Conservation (phyloP, 2,113 vertebrate species). For the Engystomops pustulosus region DNA sequence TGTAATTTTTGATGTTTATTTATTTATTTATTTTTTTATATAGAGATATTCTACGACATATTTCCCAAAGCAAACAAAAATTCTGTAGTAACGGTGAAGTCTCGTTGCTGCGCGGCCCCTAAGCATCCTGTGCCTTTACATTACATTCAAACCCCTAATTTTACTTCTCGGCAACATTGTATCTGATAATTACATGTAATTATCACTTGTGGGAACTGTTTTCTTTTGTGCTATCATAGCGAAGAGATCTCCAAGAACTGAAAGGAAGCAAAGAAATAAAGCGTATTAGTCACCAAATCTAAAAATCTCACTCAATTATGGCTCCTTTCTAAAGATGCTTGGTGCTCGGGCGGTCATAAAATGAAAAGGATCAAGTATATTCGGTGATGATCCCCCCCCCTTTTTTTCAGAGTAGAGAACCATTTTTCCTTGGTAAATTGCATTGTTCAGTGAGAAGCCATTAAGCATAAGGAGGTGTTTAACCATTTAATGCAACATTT, state of each 20-base stretch:
- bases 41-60: neutral
- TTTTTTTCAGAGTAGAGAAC: neutral
- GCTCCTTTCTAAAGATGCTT: neutral
- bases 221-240: conserved; percentile 41
- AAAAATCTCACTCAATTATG: neutral
- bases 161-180: neutral
- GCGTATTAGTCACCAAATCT: conserved; percentile 4
- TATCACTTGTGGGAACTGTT: neutral
- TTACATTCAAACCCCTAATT: conserved; percentile 27
- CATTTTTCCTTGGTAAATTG: neutral
- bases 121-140: neutral
- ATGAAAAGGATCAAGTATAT: neutral
- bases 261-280: neutral
- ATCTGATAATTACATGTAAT: conserved; percentile 41
- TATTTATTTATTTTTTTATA: neutral
- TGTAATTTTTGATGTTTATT: neutral
- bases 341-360: neutral
- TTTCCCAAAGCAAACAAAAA: neutral
- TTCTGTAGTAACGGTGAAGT: neutral
- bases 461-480: no score
- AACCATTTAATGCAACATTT: neutral
- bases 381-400: no score
- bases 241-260: neutral
- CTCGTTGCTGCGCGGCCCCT: neutral
- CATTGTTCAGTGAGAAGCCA: neutral